Evolutionary conservation across 2,888 invertebrate genomes (phyloP).

Genomic region (Diarsia rubi): DNA sequence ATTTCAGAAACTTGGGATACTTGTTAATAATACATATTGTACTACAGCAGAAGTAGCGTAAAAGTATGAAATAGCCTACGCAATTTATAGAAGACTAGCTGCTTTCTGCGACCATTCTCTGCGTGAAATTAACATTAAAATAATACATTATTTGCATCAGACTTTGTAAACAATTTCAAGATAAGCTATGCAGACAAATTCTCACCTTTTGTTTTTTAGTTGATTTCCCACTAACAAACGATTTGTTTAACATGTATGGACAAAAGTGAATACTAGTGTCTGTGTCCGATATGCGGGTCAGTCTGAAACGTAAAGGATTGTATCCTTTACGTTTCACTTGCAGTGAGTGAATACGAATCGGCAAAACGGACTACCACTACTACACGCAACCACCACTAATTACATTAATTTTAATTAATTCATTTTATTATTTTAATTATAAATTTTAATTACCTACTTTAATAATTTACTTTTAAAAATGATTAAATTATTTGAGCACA

Average conservation of each 20-base stretch:
- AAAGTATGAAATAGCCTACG: background rate
- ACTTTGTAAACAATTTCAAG: too few relatives aligned
- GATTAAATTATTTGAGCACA: too few relatives aligned
- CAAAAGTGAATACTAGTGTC: background rate
- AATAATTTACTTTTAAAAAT: too few relatives aligned
- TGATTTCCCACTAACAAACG: background rate
- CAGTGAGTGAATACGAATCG: background rate
- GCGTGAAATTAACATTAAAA: background rate
- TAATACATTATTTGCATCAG: too few relatives aligned
- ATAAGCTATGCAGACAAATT: background rate
- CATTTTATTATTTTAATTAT: too few relatives aligned
- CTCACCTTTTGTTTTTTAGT: background rate
- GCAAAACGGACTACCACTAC: too few relatives aligned
- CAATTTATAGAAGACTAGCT: slow-evolving; percentile 1
- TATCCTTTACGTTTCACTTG: background rate
- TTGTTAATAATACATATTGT: too few relatives aligned
- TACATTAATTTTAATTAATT: too few relatives aligned
- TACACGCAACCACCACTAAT: too few relatives aligned
- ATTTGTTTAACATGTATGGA: background rate
- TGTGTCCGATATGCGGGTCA: background rate
- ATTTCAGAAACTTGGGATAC: too few relatives aligned
- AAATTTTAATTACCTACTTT: too few relatives aligned
- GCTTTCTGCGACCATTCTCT: background rate
- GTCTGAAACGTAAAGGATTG: too few relatives aligned
- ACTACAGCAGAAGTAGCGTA: background rate